Evolutionary conservation across 2,888 invertebrate genomes (phyloP).

Genomic region (Rhagonycha fulva): DNA sequence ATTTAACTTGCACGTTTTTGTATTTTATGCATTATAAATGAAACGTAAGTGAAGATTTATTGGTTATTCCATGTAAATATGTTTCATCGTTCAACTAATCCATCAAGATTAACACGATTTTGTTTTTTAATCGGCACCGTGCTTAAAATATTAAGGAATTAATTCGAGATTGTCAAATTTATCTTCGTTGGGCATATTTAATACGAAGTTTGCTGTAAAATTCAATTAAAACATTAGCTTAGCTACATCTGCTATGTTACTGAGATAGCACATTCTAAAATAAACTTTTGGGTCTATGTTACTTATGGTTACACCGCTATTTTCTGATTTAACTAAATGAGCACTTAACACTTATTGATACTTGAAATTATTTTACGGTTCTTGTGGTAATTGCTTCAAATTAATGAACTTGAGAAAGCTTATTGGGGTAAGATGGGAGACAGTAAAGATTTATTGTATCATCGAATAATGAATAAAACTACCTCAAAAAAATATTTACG

Average conservation of each 20-base stretch:
- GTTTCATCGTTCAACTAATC: background rate
- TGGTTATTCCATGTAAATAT: background rate
- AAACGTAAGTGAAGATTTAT: background rate
- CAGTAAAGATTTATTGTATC: background rate
- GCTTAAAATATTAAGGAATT: background rate
- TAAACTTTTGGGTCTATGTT: background rate
- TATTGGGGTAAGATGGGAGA: background rate
- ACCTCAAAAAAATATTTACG: no score
- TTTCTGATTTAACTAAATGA: background rate
- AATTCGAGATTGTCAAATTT: background rate
- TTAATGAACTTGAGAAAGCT: background rate
- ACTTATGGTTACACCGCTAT: background rate
- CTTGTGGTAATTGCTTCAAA: background rate
- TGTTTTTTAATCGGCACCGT: background rate
- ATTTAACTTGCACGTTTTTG: constrained; percentile 21
- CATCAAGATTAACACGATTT: background rate
- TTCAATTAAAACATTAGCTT: background rate
- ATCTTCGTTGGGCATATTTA: background rate
- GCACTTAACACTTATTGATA: background rate
- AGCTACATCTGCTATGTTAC: background rate
- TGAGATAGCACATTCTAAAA: background rate
- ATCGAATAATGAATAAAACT: no score
- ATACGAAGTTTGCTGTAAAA: background rate
- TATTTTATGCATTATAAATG: constrained; percentile 12
- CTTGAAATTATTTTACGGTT: background rate